Evolutionary conservation across 2,797 vertebrate species (phyloP).

Genomic region (Epinephelus malabaricus): DNA sequence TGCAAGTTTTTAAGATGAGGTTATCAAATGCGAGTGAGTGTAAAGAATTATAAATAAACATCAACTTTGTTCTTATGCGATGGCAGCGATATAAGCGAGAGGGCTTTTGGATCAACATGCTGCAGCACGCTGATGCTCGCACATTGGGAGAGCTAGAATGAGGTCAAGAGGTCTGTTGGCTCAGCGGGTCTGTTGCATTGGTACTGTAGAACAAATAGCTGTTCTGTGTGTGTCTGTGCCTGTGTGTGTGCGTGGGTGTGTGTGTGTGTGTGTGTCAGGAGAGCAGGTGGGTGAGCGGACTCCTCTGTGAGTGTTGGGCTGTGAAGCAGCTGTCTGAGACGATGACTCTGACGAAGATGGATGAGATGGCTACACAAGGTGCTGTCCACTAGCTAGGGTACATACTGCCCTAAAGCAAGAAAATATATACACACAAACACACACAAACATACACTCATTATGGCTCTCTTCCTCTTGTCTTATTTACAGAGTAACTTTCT

Average conservation of each 20-base stretch:
- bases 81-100: conserved; percentile 1
- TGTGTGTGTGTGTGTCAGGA: conserved; percentile 16
- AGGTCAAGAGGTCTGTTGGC: conserved; percentile 55
- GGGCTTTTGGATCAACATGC: conserved; percentile 11
- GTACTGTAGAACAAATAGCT: conserved; percentile 65
- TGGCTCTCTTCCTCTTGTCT: background rate
- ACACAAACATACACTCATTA: conserved; percentile 9
- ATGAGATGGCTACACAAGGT: conserved; percentile 76
- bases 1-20: background rate
- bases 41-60: conserved; percentile 12
- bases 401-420: conserved; percentile 49
- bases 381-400: conserved; percentile 64
- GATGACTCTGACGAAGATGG: conserved; percentile 85
- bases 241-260: conserved; percentile 9
- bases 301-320: conserved; percentile 75
- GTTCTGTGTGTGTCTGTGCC: conserved; percentile 14
- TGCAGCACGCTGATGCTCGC: conserved; percentile 35
- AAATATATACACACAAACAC: conserved; percentile 16
- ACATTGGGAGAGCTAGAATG: conserved; percentile 26
- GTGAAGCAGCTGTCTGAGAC: conserved; percentile 84
- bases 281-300: conserved; percentile 67
- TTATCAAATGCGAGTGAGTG: background rate
- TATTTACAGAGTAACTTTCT: background rate
- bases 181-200: conserved; percentile 46
- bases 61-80: conserved; percentile 6